Percentiles rank a stretch among this genome's conserved stretches.
These are phyloP conservation scores for Premnoplex brunnescens DNA, from an alignment of 2,797 vertebrate genomes.

Conservation along the genomic window DNA sequence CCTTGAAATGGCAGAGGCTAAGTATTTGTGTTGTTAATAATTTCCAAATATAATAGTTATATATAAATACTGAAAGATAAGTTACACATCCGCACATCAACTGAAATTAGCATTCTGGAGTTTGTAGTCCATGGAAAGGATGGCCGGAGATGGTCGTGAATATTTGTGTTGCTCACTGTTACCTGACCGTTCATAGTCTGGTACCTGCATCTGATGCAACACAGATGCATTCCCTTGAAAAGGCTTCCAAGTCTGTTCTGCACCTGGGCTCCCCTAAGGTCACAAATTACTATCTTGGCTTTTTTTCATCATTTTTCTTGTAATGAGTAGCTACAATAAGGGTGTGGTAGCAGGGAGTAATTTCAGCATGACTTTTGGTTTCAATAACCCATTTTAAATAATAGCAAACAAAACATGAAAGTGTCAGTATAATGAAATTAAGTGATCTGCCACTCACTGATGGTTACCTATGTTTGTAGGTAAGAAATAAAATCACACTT, in stretches of 20 bases:
- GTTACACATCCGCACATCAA: not conserved
- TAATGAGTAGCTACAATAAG: not conserved
- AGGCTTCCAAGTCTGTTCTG: not conserved
- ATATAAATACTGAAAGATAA: not conserved
- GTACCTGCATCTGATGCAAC: constrained; percentile 12
- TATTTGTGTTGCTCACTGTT: constrained; percentile 15
- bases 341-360: not conserved
- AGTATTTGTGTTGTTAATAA: constrained; percentile 12
- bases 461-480: not conserved
- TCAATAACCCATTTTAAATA: not conserved
- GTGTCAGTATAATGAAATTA: not conserved
- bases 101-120: constrained; percentile 31
- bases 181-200: constrained; percentile 13
- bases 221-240: constrained; percentile 43
- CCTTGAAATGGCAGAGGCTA: constrained; percentile 28
- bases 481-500: not conserved
- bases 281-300: not conserved
- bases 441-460: not conserved
- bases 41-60: not conserved
- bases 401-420: not conserved
- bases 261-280: not conserved
- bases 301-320: not conserved
- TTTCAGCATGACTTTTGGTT: not conserved
- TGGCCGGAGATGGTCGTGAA: constrained; percentile 33
- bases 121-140: constrained; percentile 39